A percentile compares a stretch with the other conserved stretches of the same genome.
Evolutionary conservation across 2,888 invertebrate genomes (phyloP).

Genomic region (Alloplasta piceator): DNA sequence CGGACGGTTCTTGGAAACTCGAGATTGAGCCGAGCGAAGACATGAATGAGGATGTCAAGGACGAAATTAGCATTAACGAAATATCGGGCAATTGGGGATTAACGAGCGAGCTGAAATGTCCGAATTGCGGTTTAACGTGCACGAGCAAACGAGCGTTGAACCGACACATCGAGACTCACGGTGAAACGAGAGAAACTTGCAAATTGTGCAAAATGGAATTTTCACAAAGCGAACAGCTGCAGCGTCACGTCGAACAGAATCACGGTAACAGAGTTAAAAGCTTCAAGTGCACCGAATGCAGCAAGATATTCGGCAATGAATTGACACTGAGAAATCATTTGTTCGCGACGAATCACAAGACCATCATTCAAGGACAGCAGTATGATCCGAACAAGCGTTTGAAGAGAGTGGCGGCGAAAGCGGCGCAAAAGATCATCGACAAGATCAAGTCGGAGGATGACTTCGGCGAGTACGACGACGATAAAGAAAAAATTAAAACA

Average conservation of each 20-base stretch:
- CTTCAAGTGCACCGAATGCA: constrained; percentile 79
- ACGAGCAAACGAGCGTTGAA: constrained; percentile 71
- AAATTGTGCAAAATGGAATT: constrained; percentile 77
- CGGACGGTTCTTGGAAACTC: constrained; percentile 29
- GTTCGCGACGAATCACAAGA: constrained; percentile 81
- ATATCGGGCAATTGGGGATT: constrained; percentile 41
- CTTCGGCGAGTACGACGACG: constrained; percentile 74
- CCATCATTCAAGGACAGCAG: constrained; percentile 77
- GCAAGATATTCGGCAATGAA: constrained; percentile 79
- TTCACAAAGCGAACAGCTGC: constrained; percentile 73
- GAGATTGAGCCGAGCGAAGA: constrained; percentile 13
- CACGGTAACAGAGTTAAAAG: constrained; percentile 65
- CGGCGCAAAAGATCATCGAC: constrained; percentile 81
- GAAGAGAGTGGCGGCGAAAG: constrained; percentile 80
- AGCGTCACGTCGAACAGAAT: constrained; percentile 77
- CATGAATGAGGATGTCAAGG: constrained; percentile 2
- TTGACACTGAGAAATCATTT: constrained; percentile 81
- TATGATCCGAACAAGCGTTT: constrained; percentile 81
- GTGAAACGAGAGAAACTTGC: constrained; percentile 72
- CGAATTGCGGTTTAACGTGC: constrained; percentile 71
- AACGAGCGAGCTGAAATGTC: constrained; percentile 70
- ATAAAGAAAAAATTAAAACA: constrained; percentile 27
- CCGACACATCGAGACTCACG: constrained; percentile 74
- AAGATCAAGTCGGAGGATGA: constrained; percentile 80
- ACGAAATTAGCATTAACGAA: not conserved